Conservation (phyloP, 2,797 vertebrate genomes). For the Artibeus lituratus region DNA sequence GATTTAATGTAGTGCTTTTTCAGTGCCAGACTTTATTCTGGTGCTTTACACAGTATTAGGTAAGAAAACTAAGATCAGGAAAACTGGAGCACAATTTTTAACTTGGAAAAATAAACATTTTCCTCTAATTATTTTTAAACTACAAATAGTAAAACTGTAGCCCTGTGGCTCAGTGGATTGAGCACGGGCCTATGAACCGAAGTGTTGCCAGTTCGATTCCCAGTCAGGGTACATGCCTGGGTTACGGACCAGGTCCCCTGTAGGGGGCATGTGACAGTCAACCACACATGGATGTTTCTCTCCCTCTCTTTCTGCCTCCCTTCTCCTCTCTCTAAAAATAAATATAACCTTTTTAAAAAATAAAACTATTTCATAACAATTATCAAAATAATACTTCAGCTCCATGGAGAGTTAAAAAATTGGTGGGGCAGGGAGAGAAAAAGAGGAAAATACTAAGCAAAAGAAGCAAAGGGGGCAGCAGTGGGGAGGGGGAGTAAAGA, state of each 20-base stretch:
- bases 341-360: neutral
- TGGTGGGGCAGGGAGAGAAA: neutral
- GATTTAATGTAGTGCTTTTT: neutral
- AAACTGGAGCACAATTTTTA: neutral
- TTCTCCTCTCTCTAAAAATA: too few species aligned
- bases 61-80: constrained; percentile 25
- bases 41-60: neutral
- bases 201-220: too few species aligned
- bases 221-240: too few species aligned
- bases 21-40: neutral
- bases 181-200: too few species aligned
- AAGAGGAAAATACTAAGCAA: neutral
- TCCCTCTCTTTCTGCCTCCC: too few species aligned
- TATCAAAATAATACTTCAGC: neutral
- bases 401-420: neutral
- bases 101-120: neutral
- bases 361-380: neutral
- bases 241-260: too few species aligned
- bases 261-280: too few species aligned
- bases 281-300: too few species aligned
- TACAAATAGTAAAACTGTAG: neutral
- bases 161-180: too few species aligned
- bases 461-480: neutral
- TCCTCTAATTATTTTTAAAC: constrained; percentile 25
- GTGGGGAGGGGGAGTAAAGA: accelerated